phyloP scores from a whole-genome alignment of 2,113 vertebrate genomes.

The Gambusia affinis region DNA sequence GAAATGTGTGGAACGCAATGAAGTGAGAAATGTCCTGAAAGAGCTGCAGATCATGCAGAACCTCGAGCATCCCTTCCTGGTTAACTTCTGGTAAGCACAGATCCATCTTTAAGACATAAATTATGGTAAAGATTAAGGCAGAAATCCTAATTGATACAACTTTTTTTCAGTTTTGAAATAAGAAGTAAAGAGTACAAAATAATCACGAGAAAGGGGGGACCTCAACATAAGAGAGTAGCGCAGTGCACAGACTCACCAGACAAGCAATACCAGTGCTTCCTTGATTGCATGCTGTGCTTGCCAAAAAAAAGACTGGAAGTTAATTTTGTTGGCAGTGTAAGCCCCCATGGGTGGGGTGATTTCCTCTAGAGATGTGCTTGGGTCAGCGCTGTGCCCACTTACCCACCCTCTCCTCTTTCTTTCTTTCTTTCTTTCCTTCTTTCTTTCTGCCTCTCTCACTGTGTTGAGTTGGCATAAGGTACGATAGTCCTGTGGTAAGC shows the following conservation, averaged over 20 bases:
- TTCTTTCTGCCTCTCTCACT: constrained; percentile 37
- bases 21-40: constrained; percentile 96
- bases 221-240: constrained; percentile 16
- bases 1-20: constrained; percentile 94
- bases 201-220: background rate
- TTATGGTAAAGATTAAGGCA: background rate
- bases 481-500: constrained; percentile 56
- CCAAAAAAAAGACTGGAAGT: constrained; percentile 58
- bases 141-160: background rate
- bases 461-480: constrained; percentile 59
- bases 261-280: constrained; percentile 56
- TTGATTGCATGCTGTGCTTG: constrained; percentile 63
- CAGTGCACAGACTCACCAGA: constrained; percentile 49
- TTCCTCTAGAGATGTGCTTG: constrained; percentile 70
- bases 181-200: background rate
- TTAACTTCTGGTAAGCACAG: constrained; percentile 93
- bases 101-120: background rate
- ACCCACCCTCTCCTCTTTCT: constrained; percentile 22
- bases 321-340: constrained; percentile 75
- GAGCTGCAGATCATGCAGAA: constrained; percentile 98
- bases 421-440: background rate
- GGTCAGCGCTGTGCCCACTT: constrained; percentile 69
- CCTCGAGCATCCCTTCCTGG: constrained; percentile 94
- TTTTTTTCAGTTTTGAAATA: background rate
- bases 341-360: constrained; percentile 42